Base-by-base conservation (phyloP, 2,888 invertebrate species). In the Eumacrocentrus americanus region DNA sequence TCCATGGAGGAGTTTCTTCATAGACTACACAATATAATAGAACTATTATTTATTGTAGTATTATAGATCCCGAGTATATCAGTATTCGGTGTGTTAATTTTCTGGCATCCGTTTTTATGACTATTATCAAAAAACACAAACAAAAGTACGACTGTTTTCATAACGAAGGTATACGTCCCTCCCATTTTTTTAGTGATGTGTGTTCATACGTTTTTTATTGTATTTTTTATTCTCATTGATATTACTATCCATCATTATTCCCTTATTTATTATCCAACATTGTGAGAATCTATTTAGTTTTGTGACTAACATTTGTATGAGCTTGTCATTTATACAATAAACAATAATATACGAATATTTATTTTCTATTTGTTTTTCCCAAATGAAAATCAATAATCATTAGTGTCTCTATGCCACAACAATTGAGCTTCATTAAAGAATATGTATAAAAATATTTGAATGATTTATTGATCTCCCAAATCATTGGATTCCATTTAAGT, bases 271-370 rank as follows among this genome's bases (percentile, higher is more conserved):
- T 67, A 61, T 52, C 58, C 58, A 25, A 55, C 50, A 58, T 51
- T 40, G 18, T 59, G 52, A 14, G 35, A 40, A 54, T 53, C 22
- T 60, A 65, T 67, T 69, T 65, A 68, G 42, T 70, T 67, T 68
- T 61, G 58, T 71, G 62, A 71, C 67, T 72, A 70, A 72, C 70
- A 71, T 65, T 38, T 73, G 64, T 73, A 72, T 67, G 70, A 66
- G 72, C 72, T 67, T 66, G 68, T 71, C 67, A 70, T 67, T 69
- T 71, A 74, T 71, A 73, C 73, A 62, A 56, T 42, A 56, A 46
- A 52, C 50, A 34, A 29, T 54, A 70, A n/a, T 64, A 42, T n/a
- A 22, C 6, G 18, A 40, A 20, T 35, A 37, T 29, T 48, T 14
- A 48, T 48, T 34, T 51, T 18, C 3, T 51, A 35, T 34, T 51